Base-by-base conservation (phyloP, 2,888 invertebrate species). In the Chrysolina americana region DNA sequence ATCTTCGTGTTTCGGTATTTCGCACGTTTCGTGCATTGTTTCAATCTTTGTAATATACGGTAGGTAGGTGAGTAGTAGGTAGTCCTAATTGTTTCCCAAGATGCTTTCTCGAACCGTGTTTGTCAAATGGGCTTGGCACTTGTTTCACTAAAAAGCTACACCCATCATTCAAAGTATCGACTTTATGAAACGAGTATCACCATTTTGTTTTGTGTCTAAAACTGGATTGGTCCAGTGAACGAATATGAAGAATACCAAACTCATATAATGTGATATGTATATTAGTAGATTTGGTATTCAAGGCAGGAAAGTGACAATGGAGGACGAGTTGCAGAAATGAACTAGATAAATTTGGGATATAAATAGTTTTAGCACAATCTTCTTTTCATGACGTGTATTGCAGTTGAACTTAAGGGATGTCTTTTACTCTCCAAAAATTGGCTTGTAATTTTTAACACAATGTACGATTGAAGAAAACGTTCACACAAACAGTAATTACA, bases 41-140 rank as follows among this genome's bases (percentile, higher is more conserved):
- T 53, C 53, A 21, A 53, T 53, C 21, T 28, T 59, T 36, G 59
- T 59, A 59, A 59, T 59, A 28, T 59, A 59, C 59, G 36, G 59
- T 59, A 59, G 59, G 59, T 59, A 59, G 59, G 59, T 59, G 59
- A 53, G 53, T 53, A 53, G 21, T 53, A 53, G 53, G 53, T 59
- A 59, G 28, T 59, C 59, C 59, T 36, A 59, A 59, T 59, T 28
- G 59, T 59, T 59, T 28, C 59, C 36, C 59, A 59, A 59, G 59
- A 59, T 59, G 59, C 59, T 59, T 23, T 59, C 59, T 53, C n/a
- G 36, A 6, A 28, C 28, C 50, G 21, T 77, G 75, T 77, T 77
- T 76, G 68, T 63, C 74, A 72, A 76, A 76, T 76, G 76, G 76
- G 76, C 76, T 76, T 76, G 76, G 76, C 71, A 74, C 76, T 74